These are phyloP conservation scores for Eupithecia centaureata DNA, from an alignment of 2,888 invertebrate genomes.

Conservation along the genomic window DNA sequence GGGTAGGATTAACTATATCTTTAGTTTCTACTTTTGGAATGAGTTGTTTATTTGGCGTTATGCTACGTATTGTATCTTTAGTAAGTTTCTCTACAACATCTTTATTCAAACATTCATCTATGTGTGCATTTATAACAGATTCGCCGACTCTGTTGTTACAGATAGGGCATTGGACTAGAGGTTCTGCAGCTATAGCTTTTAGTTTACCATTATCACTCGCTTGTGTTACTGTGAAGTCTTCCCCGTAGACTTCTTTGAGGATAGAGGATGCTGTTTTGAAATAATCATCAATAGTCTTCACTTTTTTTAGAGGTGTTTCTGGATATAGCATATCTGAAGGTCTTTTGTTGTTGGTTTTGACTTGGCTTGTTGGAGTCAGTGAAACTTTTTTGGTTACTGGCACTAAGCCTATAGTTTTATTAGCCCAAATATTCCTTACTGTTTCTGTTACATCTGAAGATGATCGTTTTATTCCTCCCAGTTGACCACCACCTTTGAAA, in stretches of 20 bases:
- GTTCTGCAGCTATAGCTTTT: conserved; percentile 43
- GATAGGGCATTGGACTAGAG: conserved; percentile 76
- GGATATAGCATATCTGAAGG: conserved; percentile 35
- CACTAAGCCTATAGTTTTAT: conserved; percentile 49
- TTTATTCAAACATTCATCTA: conserved; percentile 78
- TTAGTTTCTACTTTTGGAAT: conserved; percentile 14
- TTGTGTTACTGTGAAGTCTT: conserved; percentile 62
- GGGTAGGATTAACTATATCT: conserved; percentile 5
- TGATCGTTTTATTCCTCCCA: conserved; percentile 39
- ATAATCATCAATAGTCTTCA: conserved; percentile 73
- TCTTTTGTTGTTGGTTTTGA: conserved; percentile 54
- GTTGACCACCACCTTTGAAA: conserved; percentile 52
- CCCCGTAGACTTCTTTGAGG: conserved; percentile 74
- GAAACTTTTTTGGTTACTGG: conserved; percentile 19
- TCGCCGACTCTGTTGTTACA: conserved; percentile 67
- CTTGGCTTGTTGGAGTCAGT: conserved; percentile 7
- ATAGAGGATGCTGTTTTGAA: conserved; percentile 64
- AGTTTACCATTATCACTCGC: conserved; percentile 43
- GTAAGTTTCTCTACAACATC: conserved; percentile 62
- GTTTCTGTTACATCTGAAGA: conserved; percentile 49
- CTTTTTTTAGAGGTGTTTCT: conserved; percentile 60
- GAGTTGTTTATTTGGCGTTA: conserved; percentile 12
- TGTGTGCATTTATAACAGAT: conserved; percentile 69
- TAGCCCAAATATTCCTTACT: conserved; percentile 58
- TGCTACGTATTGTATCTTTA: conserved; percentile 35